Conservation (phyloP, 2,797 vertebrate species). For the Periparus ater region DNA sequence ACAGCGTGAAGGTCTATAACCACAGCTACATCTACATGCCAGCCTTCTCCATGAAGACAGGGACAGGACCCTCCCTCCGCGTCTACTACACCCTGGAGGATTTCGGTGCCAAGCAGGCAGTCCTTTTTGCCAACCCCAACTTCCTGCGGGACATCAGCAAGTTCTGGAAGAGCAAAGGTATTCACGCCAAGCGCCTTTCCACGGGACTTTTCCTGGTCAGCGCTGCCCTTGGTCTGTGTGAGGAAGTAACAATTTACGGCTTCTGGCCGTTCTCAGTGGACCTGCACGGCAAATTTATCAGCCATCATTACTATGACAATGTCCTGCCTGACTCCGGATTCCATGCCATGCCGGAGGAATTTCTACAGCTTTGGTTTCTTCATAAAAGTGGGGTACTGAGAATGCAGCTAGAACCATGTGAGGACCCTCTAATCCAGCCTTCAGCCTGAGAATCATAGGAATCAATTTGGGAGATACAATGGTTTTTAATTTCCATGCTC, state of each 20-base stretch:
- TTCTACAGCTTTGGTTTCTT: slow-evolving; percentile 94
- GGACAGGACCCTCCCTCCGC: slow-evolving; percentile 90
- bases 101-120: slow-evolving; percentile 85
- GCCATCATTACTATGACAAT: slow-evolving; percentile 98
- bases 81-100: slow-evolving; percentile 89
- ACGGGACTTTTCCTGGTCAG: slow-evolving; percentile 95
- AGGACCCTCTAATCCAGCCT: slow-evolving; percentile 34
- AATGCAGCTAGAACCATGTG: slow-evolving; percentile 85
- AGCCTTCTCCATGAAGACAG: slow-evolving; percentile 93
- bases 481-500: slow-evolving; percentile 40
- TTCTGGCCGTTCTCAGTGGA: slow-evolving; percentile 95
- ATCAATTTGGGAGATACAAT: not conserved
- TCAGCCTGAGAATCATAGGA: slow-evolving; percentile 37
- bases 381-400: slow-evolving; percentile 90
- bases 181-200: slow-evolving; percentile 92
- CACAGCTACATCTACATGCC: slow-evolving; percentile 96
- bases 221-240: slow-evolving; percentile 90
- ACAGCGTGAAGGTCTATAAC: slow-evolving; percentile 91
- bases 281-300: slow-evolving; percentile 84
- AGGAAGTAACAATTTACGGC: slow-evolving; percentile 92
- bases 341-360: slow-evolving; percentile 98
- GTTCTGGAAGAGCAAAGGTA: slow-evolving; percentile 91
- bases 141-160: slow-evolving; percentile 90
- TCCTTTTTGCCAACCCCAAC: slow-evolving; percentile 95
- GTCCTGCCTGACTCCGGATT: slow-evolving; percentile 88